Percentiles rank a stretch among this genome's conserved stretches.
Evolutionary conservation across 2,888 invertebrate species (phyloP).

Genomic region (Sminthurinus aureus): DNA sequence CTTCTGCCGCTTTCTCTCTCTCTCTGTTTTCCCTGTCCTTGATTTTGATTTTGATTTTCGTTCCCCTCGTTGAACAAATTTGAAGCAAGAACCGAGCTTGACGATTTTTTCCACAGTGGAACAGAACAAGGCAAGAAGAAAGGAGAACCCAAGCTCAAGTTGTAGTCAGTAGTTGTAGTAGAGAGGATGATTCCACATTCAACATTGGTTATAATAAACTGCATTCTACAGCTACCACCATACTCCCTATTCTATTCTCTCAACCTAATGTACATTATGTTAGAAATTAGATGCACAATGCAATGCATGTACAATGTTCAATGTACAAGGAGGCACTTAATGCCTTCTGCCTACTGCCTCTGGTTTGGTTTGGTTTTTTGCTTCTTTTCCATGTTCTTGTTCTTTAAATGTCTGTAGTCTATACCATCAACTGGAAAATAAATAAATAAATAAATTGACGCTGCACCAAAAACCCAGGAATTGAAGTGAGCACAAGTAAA

Average conservation of each 20-base stretch:
- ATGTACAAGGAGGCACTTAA: too few species aligned
- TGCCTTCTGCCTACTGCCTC: too few species aligned
- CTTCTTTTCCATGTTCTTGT: too few species aligned
- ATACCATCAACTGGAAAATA: neutral
- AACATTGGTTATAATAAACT: too few species aligned
- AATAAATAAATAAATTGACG: neutral
- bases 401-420: neutral
- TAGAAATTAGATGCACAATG: too few species aligned
- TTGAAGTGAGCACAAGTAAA: slow-evolving; percentile 16
- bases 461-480: neutral
- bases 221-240: neutral
- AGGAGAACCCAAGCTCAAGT: neutral
- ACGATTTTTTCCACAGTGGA: neutral
- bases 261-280: too few species aligned
- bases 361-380: neutral
- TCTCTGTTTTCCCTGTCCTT: slow-evolving; percentile 15
- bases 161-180: too few species aligned
- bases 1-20: too few species aligned
- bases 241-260: too few species aligned
- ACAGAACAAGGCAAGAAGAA: neutral
- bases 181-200: too few species aligned
- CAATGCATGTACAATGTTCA: neutral
- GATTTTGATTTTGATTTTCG: neutral
- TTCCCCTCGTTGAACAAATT: slow-evolving; percentile 32
- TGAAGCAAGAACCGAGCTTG: neutral